These are phyloP conservation scores for Mycogona germanica DNA, from an alignment of 2,888 invertebrate species.

Conservation along the genomic window DNA sequence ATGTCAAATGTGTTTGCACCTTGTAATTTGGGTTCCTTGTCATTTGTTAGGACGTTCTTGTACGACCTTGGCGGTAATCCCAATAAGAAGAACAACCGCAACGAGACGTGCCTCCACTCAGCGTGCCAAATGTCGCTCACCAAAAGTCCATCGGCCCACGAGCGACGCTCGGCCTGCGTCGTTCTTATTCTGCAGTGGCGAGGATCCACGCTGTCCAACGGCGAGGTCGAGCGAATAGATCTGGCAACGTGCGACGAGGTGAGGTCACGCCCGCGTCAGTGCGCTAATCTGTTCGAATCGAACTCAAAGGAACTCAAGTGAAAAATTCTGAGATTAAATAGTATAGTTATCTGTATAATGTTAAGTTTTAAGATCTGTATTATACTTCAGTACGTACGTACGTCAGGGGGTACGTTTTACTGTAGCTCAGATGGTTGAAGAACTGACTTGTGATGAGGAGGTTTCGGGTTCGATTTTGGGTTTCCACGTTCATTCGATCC, in stretches of 20 bases:
- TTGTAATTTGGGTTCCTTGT: slow-evolving; percentile 5
- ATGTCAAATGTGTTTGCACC: slow-evolving; percentile 8
- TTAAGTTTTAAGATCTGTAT: too few species aligned
- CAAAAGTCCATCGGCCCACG: slow-evolving; percentile 40
- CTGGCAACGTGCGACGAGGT: slow-evolving; percentile 48
- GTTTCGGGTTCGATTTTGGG: too few species aligned
- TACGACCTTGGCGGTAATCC: slow-evolving; percentile 52
- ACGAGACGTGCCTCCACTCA: slow-evolving; percentile 50
- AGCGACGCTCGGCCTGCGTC: slow-evolving; percentile 47
- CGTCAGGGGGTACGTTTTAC: neutral
- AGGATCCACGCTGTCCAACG: slow-evolving; percentile 41
- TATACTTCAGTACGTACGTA: too few species aligned
- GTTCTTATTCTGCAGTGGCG: slow-evolving; percentile 49
- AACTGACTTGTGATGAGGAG: too few species aligned
- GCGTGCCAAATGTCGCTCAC: slow-evolving; percentile 41
- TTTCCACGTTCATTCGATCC: too few species aligned
- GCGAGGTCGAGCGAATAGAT: slow-evolving; percentile 45
- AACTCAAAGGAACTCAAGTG: too few species aligned
- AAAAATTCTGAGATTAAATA: too few species aligned
- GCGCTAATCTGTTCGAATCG: too few species aligned
- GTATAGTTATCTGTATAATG: too few species aligned
- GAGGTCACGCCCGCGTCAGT: slow-evolving; percentile 21
- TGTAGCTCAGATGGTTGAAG: neutral
- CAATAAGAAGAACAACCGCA: slow-evolving; percentile 49
- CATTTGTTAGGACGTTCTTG: slow-evolving; percentile 43